Evolutionary conservation across 2,113 vertebrate genomes (phyloP).

Genomic region (Oncorhynchus nerka): DNA sequence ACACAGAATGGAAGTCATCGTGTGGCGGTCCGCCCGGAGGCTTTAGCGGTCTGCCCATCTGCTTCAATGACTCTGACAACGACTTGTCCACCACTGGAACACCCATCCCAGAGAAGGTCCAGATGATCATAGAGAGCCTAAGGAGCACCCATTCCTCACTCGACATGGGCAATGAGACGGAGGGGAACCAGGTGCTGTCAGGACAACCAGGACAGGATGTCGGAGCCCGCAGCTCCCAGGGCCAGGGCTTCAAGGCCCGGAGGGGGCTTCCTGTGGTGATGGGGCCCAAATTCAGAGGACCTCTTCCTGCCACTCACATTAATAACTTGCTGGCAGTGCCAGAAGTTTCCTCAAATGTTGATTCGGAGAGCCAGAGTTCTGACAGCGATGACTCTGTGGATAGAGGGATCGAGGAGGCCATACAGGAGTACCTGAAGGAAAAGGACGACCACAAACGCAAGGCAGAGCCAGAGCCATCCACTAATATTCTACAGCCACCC

Average conservation of each 20-base stretch:
- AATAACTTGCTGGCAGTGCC: slow-evolving; percentile 26
- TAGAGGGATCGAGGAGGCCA: slow-evolving; percentile 91
- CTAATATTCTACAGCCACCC: slow-evolving; percentile 38
- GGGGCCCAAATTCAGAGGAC: slow-evolving; percentile 40
- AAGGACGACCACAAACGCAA: slow-evolving; percentile 76
- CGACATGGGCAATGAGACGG: slow-evolving; percentile 81
- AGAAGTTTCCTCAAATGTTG: slow-evolving; percentile 33
- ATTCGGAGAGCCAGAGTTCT: slow-evolving; percentile 61
- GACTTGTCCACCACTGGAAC: slow-evolving; percentile 70
- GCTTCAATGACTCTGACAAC: slow-evolving; percentile 81
- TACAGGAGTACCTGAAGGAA: slow-evolving; percentile 91
- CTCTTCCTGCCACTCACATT: slow-evolving; percentile 11
- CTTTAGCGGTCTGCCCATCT: slow-evolving; percentile 80
- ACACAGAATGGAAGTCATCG: slow-evolving; percentile 86
- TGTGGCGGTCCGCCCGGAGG: slow-evolving; percentile 70
- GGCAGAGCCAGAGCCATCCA: slow-evolving; percentile 54
- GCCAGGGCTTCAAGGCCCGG: slow-evolving; percentile 48
- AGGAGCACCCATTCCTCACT: slow-evolving; percentile 80
- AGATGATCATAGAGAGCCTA: slow-evolving; percentile 89
- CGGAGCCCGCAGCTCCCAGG: slow-evolving; percentile 9
- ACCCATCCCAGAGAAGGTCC: slow-evolving; percentile 83
- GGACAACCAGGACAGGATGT: slow-evolving; percentile 56
- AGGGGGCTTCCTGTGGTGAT: slow-evolving; percentile 40
- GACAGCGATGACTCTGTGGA: slow-evolving; percentile 95
- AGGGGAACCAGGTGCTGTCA: slow-evolving; percentile 49